A percentile compares a stretch with the other conserved stretches of the same genome.
Evolutionary conservation across 1,140 invertebrate species (phyloP).

Genomic region (Musca domestica): DNA sequence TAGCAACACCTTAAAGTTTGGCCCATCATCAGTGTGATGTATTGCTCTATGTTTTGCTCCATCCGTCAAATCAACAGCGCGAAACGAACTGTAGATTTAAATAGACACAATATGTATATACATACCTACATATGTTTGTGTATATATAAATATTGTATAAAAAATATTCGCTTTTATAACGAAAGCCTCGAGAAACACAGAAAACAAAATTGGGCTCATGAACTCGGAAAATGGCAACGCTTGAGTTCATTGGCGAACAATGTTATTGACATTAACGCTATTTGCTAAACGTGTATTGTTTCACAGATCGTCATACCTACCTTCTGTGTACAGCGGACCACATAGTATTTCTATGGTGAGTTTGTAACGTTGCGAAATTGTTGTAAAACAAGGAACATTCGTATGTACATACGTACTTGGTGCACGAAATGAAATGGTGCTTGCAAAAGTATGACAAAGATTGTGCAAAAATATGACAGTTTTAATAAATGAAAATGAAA

Average conservation of each 20-base stretch:
- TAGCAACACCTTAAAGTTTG: conserved; percentile 15
- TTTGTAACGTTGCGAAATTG: too few relatives aligned
- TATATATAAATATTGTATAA: too few relatives aligned
- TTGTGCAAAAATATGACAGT: background rate
- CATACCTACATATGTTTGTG: too few relatives aligned
- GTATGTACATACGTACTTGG: too few relatives aligned
- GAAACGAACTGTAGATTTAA: too few relatives aligned
- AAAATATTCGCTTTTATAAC: too few relatives aligned
- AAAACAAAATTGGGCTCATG: conserved; percentile 18
- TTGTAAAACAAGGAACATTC: background rate
- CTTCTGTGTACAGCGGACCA: background rate
- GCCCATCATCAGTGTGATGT: too few relatives aligned
- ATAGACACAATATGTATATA: too few relatives aligned
- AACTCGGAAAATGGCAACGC: conserved; percentile 22
- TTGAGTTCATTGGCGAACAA: conserved; percentile 21
- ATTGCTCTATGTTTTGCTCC: too few relatives aligned
- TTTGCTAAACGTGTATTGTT: conserved; percentile 22
- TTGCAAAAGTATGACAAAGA: background rate
- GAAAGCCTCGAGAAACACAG: background rate
- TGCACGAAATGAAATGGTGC: background rate
- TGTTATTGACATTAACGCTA: conserved; percentile 22
- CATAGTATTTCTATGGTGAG: too few relatives aligned
- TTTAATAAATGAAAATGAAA: too few relatives aligned
- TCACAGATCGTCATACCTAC: background rate
- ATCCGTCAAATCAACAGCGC: too few relatives aligned